Percentiles rank a stretch among this genome's conserved stretches.
phyloP scores from a whole-genome alignment of 2,113 vertebrate genomes.

The Chelonoidis abingdonii region DNA sequence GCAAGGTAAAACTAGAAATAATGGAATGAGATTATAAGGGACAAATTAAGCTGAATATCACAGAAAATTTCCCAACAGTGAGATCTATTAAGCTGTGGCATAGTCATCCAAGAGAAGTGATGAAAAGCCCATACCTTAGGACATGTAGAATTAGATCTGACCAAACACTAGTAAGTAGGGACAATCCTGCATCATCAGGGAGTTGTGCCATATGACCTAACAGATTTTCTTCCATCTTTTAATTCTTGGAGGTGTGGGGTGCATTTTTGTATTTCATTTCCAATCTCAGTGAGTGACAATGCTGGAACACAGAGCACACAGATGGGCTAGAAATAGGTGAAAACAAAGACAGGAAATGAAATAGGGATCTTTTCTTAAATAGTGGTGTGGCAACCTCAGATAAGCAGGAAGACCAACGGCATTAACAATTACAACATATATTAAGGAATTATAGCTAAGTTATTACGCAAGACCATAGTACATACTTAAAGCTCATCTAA shows the following conservation, averaged over 20 bases:
- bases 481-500: neutral
- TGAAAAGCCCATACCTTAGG: neutral
- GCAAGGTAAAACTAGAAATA: neutral
- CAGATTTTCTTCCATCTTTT: neutral
- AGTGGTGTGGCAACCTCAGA: neutral
- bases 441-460: neutral
- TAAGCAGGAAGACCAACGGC: neutral
- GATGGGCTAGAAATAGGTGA: neutral
- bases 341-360: neutral
- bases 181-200: neutral
- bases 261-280: neutral
- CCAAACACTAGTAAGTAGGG: neutral
- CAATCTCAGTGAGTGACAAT: neutral
- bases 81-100: neutral
- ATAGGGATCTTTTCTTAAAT: neutral
- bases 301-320: neutral
- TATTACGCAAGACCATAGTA: neutral
- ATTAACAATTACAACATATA: neutral
- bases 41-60: neutral
- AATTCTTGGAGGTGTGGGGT: neutral
- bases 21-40: neutral
- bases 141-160: neutral
- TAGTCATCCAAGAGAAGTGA: neutral
- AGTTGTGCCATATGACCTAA: rapidly evolving
- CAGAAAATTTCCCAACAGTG: neutral